Evolutionary conservation across 2,113 vertebrate species (phyloP).

Genomic region (Psephotus haematonotus): DNA sequence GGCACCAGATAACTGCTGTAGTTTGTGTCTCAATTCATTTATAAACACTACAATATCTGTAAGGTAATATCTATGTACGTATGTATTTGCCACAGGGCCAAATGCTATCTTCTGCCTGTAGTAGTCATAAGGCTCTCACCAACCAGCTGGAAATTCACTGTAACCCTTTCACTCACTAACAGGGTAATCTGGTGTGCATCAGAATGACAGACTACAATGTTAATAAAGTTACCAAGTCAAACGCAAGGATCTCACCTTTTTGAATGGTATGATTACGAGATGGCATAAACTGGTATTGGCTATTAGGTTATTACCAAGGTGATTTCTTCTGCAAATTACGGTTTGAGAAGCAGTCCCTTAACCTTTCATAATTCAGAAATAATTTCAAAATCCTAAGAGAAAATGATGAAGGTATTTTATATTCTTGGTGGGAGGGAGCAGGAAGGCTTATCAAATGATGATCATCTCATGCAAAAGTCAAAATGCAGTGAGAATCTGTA

Average conservation of each 20-base stretch:
- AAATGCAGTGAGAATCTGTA: not conserved
- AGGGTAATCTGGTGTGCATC: not conserved
- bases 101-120: not conserved
- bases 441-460: not conserved
- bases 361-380: not conserved
- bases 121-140: not conserved
- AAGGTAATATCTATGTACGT: not conserved
- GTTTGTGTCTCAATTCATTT: not conserved
- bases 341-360: not conserved
- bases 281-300: not conserved
- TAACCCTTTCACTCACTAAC: not conserved
- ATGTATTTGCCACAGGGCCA: not conserved
- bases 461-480: not conserved
- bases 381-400: not conserved
- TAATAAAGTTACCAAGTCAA: not conserved
- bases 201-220: not conserved
- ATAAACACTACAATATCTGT: not conserved
- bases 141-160: not conserved
- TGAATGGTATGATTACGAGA: not conserved
- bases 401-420: not conserved
- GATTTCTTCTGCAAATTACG: not conserved
- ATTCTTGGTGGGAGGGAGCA: not conserved
- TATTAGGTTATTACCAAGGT: not conserved
- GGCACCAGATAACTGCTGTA: not conserved
- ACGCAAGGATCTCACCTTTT: not conserved